A percentile compares a stretch with the other conserved stretches of the same genome.
Conservation (phyloP, 2,888 invertebrate species). For the Cepaea hortensis region DNA sequence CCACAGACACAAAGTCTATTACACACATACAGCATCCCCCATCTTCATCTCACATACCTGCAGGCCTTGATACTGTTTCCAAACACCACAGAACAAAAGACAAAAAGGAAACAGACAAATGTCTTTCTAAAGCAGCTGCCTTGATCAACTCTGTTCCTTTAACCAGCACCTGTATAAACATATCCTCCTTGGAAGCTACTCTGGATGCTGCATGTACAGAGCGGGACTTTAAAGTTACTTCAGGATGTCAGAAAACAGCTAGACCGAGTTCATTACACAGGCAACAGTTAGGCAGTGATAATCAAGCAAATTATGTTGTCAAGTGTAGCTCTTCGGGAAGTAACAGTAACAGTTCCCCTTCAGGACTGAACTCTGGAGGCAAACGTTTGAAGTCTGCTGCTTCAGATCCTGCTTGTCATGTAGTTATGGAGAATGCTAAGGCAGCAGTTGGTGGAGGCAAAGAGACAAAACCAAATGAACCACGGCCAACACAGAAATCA, state of each 20-base stretch:
- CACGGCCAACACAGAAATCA: background rate
- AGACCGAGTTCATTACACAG: background rate
- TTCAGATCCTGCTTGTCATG: background rate
- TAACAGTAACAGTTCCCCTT: too few relatives aligned
- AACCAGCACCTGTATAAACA: too few relatives aligned
- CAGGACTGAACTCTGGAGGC: too few relatives aligned
- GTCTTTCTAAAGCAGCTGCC: background rate
- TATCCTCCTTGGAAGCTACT: too few relatives aligned
- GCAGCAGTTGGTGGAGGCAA: background rate
- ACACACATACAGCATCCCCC: too few relatives aligned
- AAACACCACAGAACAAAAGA: background rate
- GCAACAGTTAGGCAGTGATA: background rate
- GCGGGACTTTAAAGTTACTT: background rate
- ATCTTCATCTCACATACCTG: too few relatives aligned
- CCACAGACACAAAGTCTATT: too few relatives aligned
- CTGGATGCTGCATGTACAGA: too few relatives aligned
- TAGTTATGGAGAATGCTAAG: background rate
- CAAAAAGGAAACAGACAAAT: background rate
- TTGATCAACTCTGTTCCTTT: background rate
- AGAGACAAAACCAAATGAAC: background rate
- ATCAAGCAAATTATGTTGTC: too few relatives aligned
- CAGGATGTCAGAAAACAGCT: background rate
- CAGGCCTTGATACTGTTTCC: background rate
- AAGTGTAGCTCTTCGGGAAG: too few relatives aligned
- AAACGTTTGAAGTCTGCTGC: background rate